These are phyloP conservation scores for Macropodus opercularis DNA, from an alignment of 2,797 vertebrate genomes.

Conservation along the genomic window DNA sequence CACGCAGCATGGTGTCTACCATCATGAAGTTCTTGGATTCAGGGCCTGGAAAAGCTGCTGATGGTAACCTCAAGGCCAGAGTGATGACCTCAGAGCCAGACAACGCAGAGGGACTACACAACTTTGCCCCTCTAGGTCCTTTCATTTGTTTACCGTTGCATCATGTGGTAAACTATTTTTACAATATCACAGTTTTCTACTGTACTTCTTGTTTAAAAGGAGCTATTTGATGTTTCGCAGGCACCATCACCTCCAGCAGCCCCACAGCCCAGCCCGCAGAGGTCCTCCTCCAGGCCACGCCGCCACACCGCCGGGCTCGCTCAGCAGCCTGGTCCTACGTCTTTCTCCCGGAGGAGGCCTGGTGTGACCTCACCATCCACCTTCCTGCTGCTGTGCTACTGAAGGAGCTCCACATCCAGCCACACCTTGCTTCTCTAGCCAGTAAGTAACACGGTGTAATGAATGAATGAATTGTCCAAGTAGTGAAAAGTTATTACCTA, in stretches of 20 bases:
- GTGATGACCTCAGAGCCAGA: conserved; percentile 97
- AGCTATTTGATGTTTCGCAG: conserved; percentile 65
- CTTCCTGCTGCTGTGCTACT: conserved; percentile 96
- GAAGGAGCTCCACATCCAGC: conserved; percentile 98
- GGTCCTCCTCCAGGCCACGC: conserved; percentile 95
- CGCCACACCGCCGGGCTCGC: conserved; percentile 93
- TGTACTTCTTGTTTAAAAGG: background rate
- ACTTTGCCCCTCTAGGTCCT: conserved; percentile 95
- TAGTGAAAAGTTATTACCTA: too few species aligned
- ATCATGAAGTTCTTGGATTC: conserved; percentile 99
- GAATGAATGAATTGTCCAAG: too few species aligned
- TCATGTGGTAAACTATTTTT: background rate
- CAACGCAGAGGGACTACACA: conserved; percentile 98
- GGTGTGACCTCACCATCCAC: conserved; percentile 98
- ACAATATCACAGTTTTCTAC: too few species aligned
- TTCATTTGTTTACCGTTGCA: background rate
- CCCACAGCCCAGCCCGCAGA: conserved; percentile 99
- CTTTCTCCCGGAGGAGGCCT: conserved; percentile 96
- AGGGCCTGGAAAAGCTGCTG: conserved; percentile 91
- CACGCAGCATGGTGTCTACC: conserved; percentile 99
- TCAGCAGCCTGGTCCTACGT: conserved; percentile 99
- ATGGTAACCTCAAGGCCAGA: conserved; percentile 93
- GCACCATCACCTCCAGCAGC: conserved; percentile 97
- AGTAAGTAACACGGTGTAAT: conserved; percentile 83
- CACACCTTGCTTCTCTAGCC: conserved; percentile 97